Conservation (phyloP, 2,113 vertebrate species). For the Lagenorhynchus albirostris region DNA sequence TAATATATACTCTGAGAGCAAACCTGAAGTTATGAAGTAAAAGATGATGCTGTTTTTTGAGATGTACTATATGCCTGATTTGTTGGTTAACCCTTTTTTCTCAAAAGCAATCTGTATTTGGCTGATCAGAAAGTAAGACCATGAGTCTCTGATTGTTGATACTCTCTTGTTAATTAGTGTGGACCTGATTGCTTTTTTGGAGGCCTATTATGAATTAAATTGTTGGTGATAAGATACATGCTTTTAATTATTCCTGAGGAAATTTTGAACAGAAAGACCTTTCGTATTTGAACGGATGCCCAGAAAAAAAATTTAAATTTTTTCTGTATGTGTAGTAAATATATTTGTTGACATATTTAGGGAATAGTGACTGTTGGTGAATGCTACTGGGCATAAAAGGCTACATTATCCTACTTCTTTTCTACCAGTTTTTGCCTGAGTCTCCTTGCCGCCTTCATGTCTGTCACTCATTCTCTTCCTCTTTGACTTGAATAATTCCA, state of each 20-base stretch:
- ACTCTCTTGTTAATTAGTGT: slow-evolving; percentile 63
- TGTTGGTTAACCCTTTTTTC: slow-evolving; percentile 32
- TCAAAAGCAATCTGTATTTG: not conserved
- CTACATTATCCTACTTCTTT: not conserved
- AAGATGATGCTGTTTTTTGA: slow-evolving; percentile 27
- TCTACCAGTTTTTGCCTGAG: not conserved
- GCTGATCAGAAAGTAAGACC: not conserved
- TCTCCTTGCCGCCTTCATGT: not conserved
- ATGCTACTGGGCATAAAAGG: not conserved
- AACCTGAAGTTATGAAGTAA: slow-evolving; percentile 49
- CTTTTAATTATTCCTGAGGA: not conserved
- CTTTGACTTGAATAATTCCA: not conserved
- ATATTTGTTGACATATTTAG: not conserved
- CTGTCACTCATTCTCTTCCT: not conserved
- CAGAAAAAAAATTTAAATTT: not conserved
- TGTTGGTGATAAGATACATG: not conserved
- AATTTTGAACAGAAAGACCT: not conserved
- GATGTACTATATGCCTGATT: not conserved
- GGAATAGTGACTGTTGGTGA: not conserved
- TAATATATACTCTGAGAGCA: slow-evolving; percentile 49
- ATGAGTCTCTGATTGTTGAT: slow-evolving; percentile 29
- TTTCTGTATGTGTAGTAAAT: not conserved
- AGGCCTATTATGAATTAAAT: slow-evolving; percentile 45
- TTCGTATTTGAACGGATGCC: not conserved
- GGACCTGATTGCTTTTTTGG: slow-evolving; percentile 56